These are phyloP conservation scores for Andrena praecox DNA, from an alignment of 2,888 invertebrate species.

Conservation along the genomic window DNA sequence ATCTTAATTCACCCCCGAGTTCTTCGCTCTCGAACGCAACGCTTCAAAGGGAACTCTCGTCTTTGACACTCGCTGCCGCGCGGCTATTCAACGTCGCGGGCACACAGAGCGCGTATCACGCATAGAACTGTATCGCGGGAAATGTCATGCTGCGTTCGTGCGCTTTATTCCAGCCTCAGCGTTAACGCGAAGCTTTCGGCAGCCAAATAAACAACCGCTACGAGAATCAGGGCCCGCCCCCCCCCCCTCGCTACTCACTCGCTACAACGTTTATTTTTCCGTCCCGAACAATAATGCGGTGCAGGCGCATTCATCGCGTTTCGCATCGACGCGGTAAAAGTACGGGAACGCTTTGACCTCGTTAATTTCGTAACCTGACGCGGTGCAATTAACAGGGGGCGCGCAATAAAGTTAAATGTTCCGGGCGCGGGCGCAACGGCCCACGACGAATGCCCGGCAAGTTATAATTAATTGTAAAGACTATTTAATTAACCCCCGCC, in stretches of 20 bases:
- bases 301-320: neutral
- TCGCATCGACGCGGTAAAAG: slow-evolving; percentile 6
- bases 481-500: slow-evolving; percentile 24
- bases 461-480: slow-evolving; percentile 25
- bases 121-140: neutral
- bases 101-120: no score
- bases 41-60: no score
- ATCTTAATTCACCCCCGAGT: no score
- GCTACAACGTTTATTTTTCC: no score
- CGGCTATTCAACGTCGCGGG: no score
- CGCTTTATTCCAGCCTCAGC: neutral
- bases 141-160: neutral
- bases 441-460: neutral
- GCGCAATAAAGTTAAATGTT: slow-evolving; percentile 33
- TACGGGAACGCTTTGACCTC: slow-evolving; percentile 23
- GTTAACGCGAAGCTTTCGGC: neutral
- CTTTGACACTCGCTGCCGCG: no score
- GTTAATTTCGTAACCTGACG: slow-evolving; percentile 24
- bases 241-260: no score
- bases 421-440: neutral
- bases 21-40: no score
- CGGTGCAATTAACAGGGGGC: slow-evolving; percentile 13
- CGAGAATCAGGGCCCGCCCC: neutral
- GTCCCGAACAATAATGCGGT: neutral
- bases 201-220: neutral